Conservation (phyloP, 2,888 invertebrate genomes). For the Philereme transversata region DNA sequence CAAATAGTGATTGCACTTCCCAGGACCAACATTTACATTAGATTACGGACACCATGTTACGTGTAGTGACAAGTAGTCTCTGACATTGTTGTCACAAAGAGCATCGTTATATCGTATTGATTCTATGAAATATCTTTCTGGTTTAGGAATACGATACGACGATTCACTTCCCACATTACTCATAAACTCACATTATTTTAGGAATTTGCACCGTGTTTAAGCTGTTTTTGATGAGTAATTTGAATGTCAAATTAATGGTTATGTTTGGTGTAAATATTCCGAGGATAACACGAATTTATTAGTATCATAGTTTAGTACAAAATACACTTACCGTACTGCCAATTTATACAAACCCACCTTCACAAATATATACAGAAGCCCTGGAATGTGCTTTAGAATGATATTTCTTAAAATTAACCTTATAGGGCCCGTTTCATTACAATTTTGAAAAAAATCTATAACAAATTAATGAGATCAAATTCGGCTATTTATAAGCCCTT, state of each 20-base stretch:
- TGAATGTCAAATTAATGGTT: too few relatives aligned
- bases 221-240: too few relatives aligned
- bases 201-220: too few relatives aligned
- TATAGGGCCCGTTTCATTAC: slow-evolving; percentile 28
- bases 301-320: background rate
- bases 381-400: slow-evolving; percentile 68
- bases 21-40: slow-evolving; percentile 21
- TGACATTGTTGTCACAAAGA: slow-evolving; percentile 7
- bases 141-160: background rate
- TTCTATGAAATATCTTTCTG: background rate
- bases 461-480: too few relatives aligned
- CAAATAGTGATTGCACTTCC: slow-evolving; percentile 23
- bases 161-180: slow-evolving; percentile 1
- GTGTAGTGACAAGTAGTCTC: slow-evolving; percentile 15
- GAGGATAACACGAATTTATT: too few relatives aligned
- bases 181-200: too few relatives aligned
- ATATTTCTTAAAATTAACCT: slow-evolving; percentile 84
- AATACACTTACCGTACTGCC: slow-evolving; percentile 25
- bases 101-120: slow-evolving; percentile 2
- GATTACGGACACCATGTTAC: slow-evolving; percentile 18
- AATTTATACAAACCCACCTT: slow-evolving; percentile 21
- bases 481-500: background rate
- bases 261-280: too few relatives aligned
- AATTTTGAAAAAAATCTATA: slow-evolving; percentile 11
- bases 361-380: slow-evolving; percentile 31